Percentiles rank a stretch among this genome's conserved stretches.
Conservation (phyloP, 1,140 invertebrate species). For the Elysia chlorotica region DNA sequence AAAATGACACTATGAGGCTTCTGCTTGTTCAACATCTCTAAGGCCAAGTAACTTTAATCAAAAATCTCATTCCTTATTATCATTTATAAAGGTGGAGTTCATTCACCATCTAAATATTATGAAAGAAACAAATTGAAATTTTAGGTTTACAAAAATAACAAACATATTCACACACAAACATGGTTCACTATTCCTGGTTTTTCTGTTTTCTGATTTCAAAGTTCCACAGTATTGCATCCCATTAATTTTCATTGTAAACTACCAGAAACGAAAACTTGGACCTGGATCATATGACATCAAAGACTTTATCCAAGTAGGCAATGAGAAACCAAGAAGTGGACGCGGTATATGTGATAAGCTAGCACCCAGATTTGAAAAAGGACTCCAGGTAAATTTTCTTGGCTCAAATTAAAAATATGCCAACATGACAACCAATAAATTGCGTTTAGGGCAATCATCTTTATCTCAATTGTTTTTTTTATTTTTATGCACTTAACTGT, state of each 20-base stretch:
- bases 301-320: conserved; percentile 48
- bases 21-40: too few species aligned
- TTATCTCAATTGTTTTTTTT: too few species aligned
- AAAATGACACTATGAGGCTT: too few species aligned
- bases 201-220: too few species aligned
- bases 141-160: background rate
- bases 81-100: too few species aligned
- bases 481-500: too few species aligned
- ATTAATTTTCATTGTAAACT: conserved; percentile 20
- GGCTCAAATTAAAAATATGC: too few species aligned
- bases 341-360: conserved; percentile 50
- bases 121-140: background rate
- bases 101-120: too few species aligned
- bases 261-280: conserved; percentile 54
- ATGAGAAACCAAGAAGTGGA: conserved; percentile 52
- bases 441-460: too few species aligned
- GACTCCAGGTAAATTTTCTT: conserved; percentile 22
- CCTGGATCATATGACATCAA: conserved; percentile 59
- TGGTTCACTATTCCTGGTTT: background rate
- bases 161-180: background rate
- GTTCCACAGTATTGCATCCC: background rate
- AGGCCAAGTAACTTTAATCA: too few species aligned
- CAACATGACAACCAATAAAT: too few species aligned
- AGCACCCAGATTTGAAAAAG: conserved; percentile 47
- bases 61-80: too few species aligned